These are phyloP conservation scores for Corapipo altera DNA, from an alignment of 2,113 vertebrate species.

Conservation along the genomic window DNA sequence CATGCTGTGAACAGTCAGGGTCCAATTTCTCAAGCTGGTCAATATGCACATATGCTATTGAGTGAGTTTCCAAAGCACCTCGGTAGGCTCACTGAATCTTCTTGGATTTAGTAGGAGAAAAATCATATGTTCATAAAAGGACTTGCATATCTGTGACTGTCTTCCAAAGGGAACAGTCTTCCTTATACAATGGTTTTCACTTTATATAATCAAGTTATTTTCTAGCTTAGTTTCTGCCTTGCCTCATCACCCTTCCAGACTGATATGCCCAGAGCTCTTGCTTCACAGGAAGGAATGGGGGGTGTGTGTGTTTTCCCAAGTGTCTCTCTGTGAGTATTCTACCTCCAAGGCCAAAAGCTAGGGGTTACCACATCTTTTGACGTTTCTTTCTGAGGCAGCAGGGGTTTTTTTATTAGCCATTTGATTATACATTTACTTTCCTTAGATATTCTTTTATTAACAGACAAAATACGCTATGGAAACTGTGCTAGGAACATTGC, in stretches of 20 bases:
- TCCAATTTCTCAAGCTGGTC: slow-evolving; percentile 32
- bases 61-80: not conserved
- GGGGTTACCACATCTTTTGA: not conserved
- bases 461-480: not conserved
- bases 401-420: not conserved
- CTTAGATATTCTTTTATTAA: not conserved
- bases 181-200: not conserved
- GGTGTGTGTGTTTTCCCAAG: not conserved
- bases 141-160: not conserved
- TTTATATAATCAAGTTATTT: not conserved
- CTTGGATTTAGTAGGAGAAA: not conserved
- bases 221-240: not conserved
- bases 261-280: not conserved
- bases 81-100: not conserved
- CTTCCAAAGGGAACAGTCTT: not conserved
- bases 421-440: not conserved
- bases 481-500: not conserved
- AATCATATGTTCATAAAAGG: not conserved
- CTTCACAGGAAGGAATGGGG: not conserved
- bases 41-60: not conserved
- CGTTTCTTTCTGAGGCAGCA: not conserved
- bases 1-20: slow-evolving; percentile 34
- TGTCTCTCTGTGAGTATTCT: not conserved
- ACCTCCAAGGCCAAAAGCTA: not conserved
- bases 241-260: not conserved